Conservation (phyloP, 2,888 invertebrate genomes). For the Caradrina kadenii region DNA sequence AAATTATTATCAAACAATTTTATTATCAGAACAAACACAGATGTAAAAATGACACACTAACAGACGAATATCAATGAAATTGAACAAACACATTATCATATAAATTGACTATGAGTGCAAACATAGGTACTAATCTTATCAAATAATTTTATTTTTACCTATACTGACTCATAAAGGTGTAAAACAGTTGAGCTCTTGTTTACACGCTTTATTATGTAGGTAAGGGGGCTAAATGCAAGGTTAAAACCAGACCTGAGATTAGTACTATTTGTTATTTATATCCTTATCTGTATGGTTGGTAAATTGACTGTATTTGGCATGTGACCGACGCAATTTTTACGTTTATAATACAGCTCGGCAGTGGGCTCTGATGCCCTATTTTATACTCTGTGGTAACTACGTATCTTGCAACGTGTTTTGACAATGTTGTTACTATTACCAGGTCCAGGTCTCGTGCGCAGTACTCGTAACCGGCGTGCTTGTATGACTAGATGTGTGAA, state of each 20-base stretch:
- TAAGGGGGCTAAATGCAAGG: conserved; percentile 39
- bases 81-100: conserved; percentile 23
- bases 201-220: conserved; percentile 9
- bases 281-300: conserved; percentile 33
- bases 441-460: too few relatives aligned
- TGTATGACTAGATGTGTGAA: too few relatives aligned
- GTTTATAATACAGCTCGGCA: background rate
- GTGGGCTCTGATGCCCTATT: background rate
- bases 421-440: too few relatives aligned
- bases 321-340: conserved; percentile 9
- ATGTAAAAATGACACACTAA: conserved; percentile 19
- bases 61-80: conserved; percentile 12
- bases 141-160: conserved; percentile 24
- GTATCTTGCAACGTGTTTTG: background rate
- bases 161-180: conserved; percentile 44
- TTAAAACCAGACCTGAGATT: conserved; percentile 37
- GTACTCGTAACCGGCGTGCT: too few relatives aligned
- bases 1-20: conserved; percentile 23
- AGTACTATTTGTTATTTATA: conserved; percentile 35
- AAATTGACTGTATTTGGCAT: conserved; percentile 3
- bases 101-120: conserved; percentile 23
- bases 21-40: conserved; percentile 25
- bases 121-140: conserved; percentile 47
- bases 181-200: conserved; percentile 31
- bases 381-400: background rate